These are phyloP conservation scores for Poeciliopsis turrubarensis DNA, from an alignment of 2,113 vertebrate species.

Conservation along the genomic window DNA sequence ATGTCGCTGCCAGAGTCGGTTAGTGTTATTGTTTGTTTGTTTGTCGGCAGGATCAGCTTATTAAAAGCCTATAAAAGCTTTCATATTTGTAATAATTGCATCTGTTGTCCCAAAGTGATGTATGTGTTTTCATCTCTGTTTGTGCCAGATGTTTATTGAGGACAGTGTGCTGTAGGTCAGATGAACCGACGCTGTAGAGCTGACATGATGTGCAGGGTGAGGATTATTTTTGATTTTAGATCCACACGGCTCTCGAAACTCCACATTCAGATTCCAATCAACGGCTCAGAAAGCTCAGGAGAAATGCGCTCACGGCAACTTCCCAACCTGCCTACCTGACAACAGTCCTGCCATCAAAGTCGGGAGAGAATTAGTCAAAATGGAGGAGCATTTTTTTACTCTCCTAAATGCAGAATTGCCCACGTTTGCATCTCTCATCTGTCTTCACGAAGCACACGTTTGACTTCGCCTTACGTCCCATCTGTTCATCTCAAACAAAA, in stretches of 20 bases:
- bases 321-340: conserved; percentile 53
- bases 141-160: conserved; percentile 32
- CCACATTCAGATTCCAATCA: conserved; percentile 54
- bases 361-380: background rate
- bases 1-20: conserved; percentile 11
- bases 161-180: conserved; percentile 27
- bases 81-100: conserved; percentile 13
- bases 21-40: background rate
- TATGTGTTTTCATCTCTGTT: conserved; percentile 41
- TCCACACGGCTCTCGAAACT: background rate
- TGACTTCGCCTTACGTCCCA: conserved; percentile 32
- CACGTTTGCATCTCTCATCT: conserved; percentile 5
- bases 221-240: conserved; percentile 17
- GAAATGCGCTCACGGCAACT: conserved; percentile 52
- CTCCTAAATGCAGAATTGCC: conserved; percentile 17
- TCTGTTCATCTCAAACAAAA: conserved; percentile 39
- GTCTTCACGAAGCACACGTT: conserved; percentile 36
- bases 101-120: conserved; percentile 16
- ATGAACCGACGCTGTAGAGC: conserved; percentile 33
- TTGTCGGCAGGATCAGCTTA: background rate
- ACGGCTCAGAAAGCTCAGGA: conserved; percentile 32
- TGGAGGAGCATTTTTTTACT: conserved; percentile 26
- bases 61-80: conserved; percentile 2
- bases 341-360: conserved; percentile 54
- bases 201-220: conserved; percentile 47